Percentiles rank a stretch among this genome's conserved stretches.
phyloP scores from a whole-genome alignment of 2,113 vertebrate species.

The Argyrosomus japonicus region DNA sequence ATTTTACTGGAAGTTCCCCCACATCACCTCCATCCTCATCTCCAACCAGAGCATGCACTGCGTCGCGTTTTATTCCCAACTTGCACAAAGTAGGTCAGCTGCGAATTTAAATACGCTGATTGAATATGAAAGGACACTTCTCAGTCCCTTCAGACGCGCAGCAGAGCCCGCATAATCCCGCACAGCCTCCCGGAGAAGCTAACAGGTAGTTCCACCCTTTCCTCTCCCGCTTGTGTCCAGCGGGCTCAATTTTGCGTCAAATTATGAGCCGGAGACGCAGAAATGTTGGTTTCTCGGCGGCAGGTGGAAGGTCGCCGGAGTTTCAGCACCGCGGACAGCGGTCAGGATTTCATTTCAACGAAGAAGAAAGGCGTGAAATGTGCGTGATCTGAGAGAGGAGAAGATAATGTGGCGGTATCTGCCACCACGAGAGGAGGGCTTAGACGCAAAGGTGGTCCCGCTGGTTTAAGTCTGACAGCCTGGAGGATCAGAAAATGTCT shows the following conservation, averaged over 20 bases:
- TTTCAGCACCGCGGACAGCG: constrained; percentile 30
- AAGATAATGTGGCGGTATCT: background rate
- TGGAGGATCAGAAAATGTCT: constrained; percentile 44
- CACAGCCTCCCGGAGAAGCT: constrained; percentile 33
- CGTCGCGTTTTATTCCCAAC: constrained; percentile 11
- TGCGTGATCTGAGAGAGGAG: background rate
- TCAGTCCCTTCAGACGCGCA: background rate
- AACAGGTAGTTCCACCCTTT: constrained; percentile 68
- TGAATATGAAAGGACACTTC: background rate
- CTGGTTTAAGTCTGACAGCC: constrained; percentile 19
- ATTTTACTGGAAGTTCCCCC: constrained; percentile 40
- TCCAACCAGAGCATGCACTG: background rate
- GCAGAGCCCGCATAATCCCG: background rate
- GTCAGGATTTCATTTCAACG: background rate
- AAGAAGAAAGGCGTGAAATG: background rate
- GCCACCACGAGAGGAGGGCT: background rate
- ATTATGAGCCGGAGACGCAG: background rate
- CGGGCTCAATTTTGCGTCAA: constrained; percentile 29
- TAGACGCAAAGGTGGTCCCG: constrained; percentile 16
- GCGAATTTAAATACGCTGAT: background rate
- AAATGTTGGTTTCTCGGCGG: constrained; percentile 3
- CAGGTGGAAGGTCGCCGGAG: constrained; percentile 46
- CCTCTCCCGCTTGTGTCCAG: background rate
- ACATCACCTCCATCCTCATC: constrained; percentile 27
- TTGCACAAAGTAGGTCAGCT: constrained; percentile 60